These are phyloP conservation scores for Ochropleura leucogaster DNA, from an alignment of 2,888 invertebrate species.

Conservation along the genomic window DNA sequence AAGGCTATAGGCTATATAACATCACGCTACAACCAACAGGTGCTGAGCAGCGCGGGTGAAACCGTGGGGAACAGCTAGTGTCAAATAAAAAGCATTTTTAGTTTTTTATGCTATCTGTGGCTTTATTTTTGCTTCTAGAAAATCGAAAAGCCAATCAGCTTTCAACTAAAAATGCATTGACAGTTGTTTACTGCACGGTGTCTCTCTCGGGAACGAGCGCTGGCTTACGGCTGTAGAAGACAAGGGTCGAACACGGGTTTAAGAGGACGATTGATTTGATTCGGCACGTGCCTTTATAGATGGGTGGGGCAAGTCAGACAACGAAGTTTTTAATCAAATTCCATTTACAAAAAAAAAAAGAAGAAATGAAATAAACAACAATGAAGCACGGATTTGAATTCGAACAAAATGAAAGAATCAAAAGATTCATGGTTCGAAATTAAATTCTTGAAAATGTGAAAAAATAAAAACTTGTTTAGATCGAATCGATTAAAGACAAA, in stretches of 20 bases:
- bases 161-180: constrained; percentile 41
- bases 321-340: constrained; percentile 5
- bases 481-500: neutral
- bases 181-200: constrained; percentile 27
- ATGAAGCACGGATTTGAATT: no score
- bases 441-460: neutral
- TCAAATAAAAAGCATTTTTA: neutral
- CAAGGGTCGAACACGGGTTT: constrained; percentile 49
- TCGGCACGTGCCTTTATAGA: constrained; percentile 34
- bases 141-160: constrained; percentile 14
- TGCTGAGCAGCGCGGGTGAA: no score
- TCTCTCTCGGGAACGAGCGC: constrained; percentile 27
- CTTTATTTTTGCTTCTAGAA: neutral
- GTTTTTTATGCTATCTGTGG: neutral
- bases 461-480: neutral
- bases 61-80: no score
- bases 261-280: constrained; percentile 49
- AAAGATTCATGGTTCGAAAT: neutral
- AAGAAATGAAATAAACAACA: neutral
- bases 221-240: constrained; percentile 34
- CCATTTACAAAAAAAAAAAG: neutral
- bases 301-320: constrained; percentile 15
- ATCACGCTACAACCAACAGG: no score
- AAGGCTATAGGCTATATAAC: no score
- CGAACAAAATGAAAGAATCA: neutral